Evolutionary conservation across 2,797 vertebrate species (phyloP), one percentile per base, ranked within the genome.

Genomic region (Paedocypris micromegethes): DNA sequence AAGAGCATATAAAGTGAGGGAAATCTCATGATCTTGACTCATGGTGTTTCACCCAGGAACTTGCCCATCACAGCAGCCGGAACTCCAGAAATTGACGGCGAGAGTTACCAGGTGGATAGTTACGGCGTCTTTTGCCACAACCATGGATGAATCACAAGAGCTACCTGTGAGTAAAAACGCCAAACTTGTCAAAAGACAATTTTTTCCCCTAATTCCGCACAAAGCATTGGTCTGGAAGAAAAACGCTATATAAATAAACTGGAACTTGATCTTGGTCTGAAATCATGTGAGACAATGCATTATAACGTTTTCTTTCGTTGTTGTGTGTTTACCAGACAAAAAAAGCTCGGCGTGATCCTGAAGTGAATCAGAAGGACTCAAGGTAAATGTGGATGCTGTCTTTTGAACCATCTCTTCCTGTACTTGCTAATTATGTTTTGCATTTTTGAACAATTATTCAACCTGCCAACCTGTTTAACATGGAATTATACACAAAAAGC

Each of bases 111-210:
- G 46, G 59, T 7, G 9, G 47, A 39, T 82, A 74, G 77, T 80
- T 84, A 81, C 80, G 79, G 83, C 77, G 80, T 82, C 39, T 77
- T 84, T 76, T 70, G 82, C 72, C 79, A 78, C 74, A 7, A 74
- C 77, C 84, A 97, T 97, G 94, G 93, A 95, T 68, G 91, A 94
- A 79, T 82, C 90, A 58, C 92, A 92, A 84, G 94, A 95, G 77
- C 88, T 92, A 78, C 94, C 94, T 77, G 95, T 98, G 84, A 95
- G 94, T 93, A n/a, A 23, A 8, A 23, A 6, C 45, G 23, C 9
- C 5, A 2, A 3, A 39, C 37, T 38, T n/a, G 50, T 37, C 4
- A 39, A 5, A 9, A 49, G 4, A 38, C 3, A 3, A 2, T 6
- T 3, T 37, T 9, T 23, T 59, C 23, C 23, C 23, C 23, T 41